phyloP scores from a whole-genome alignment of 2,113 vertebrate genomes.

The Sorex fumeus region DNA sequence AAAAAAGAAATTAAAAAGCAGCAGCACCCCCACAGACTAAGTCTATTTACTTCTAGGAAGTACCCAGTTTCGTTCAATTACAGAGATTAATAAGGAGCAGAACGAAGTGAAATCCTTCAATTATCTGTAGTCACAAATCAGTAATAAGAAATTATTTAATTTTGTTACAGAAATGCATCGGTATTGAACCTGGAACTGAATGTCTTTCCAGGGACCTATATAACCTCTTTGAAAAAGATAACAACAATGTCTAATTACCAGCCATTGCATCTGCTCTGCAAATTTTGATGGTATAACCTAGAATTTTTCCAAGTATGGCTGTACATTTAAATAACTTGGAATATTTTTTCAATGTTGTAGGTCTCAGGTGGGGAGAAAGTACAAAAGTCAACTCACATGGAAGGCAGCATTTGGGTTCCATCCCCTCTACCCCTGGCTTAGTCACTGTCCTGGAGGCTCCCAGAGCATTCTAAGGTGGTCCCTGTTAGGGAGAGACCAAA shows the following conservation, averaged over 20 bases:
- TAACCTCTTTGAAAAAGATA: constrained; percentile 79
- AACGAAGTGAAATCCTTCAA: constrained; percentile 78
- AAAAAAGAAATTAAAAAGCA: neutral
- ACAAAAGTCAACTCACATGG: no score
- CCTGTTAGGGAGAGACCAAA: no score
- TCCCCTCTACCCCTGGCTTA: no score
- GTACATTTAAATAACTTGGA: neutral
- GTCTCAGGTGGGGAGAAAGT: neutral
- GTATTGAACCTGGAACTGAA: constrained; percentile 79
- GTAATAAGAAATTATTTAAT: constrained; percentile 81
- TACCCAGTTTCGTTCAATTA: constrained; percentile 69
- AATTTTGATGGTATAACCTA: constrained; percentile 33
- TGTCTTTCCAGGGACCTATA: constrained; percentile 68
- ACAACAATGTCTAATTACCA: constrained; percentile 73
- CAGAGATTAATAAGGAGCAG: constrained; percentile 69
- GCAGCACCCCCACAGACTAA: constrained; percentile 51
- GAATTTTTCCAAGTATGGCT: neutral
- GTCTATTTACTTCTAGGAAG: constrained; percentile 78
- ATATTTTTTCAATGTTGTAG: neutral
- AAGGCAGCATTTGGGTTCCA: no score
- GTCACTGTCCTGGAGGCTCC: no score
- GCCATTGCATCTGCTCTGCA: constrained; percentile 69
- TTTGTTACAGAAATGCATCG: constrained; percentile 78
- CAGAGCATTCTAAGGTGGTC: no score
- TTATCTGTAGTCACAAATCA: constrained; percentile 86